Percentiles rank a stretch among this genome's conserved stretches.
Conservation (phyloP, 1,140 invertebrate genomes). For the Wiebesia pumilae region DNA sequence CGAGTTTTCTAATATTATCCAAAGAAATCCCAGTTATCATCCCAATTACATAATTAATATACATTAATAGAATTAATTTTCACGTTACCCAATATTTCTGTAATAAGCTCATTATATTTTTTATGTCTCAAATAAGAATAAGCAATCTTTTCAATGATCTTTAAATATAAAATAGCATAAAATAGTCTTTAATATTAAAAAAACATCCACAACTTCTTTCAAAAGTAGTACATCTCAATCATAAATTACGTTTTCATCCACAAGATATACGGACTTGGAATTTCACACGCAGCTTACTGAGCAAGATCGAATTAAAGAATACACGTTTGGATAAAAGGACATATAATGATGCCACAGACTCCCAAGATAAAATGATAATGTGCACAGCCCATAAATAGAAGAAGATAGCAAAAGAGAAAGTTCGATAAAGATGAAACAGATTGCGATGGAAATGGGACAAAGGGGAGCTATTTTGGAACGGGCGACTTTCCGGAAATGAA, state of each 20-base stretch:
- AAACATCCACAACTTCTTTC: not conserved
- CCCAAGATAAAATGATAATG: slow-evolving; percentile 41
- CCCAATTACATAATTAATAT: too few relatives aligned
- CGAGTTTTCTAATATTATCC: too few relatives aligned
- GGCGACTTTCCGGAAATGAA: slow-evolving; percentile 49
- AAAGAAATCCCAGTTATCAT: too few relatives aligned
- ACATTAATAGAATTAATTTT: too few relatives aligned
- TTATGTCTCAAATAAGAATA: not conserved
- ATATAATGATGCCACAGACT: not conserved
- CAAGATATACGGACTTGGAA: not conserved
- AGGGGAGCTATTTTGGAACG: slow-evolving; percentile 36
- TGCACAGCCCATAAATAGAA: slow-evolving; percentile 26
- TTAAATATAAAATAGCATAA: not conserved
- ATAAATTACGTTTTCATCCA: not conserved
- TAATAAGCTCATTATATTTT: not conserved
- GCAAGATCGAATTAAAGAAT: not conserved
- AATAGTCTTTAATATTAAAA: not conserved
- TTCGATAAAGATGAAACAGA: slow-evolving; percentile 36
- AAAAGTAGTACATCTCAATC: not conserved
- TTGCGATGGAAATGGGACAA: slow-evolving; percentile 49
- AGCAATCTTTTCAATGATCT: not conserved
- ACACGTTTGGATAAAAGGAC: too few relatives aligned
- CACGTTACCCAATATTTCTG: not conserved
- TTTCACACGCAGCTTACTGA: not conserved
- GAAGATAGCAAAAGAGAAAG: slow-evolving; percentile 42